Conservation (phyloP, 1,140 invertebrate genomes). For the Nebria ingens region DNA sequence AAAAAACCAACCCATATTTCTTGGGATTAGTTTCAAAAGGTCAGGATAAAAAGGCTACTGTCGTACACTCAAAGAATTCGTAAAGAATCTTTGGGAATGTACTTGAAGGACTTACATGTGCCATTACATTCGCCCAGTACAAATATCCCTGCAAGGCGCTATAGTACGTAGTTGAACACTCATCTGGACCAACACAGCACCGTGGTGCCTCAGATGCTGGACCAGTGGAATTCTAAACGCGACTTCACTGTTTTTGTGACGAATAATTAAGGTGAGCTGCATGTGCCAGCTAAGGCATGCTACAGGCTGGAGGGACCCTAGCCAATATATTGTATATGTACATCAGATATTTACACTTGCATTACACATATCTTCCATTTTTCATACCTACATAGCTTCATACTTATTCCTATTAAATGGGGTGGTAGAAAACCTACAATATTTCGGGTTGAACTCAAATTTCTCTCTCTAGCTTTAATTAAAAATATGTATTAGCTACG, state of each 20-base stretch:
- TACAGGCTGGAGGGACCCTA: conserved; percentile 20
- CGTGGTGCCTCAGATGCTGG: conserved; percentile 16
- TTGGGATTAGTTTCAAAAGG: neutral
- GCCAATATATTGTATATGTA: conserved; percentile 20
- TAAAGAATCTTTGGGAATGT: neutral
- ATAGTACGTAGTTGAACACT: neutral
- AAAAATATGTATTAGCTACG: too few species aligned
- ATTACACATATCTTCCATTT: neutral
- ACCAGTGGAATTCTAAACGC: conserved; percentile 11
- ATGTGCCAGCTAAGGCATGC: conserved; percentile 19
- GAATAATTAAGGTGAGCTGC: conserved; percentile 10
- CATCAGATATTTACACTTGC: conserved; percentile 16
- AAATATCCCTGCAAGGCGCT: neutral
- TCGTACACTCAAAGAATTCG: neutral
- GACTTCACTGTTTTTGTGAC: neutral
- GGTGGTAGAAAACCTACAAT: neutral
- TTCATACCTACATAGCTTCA: neutral
- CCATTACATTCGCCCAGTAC: neutral
- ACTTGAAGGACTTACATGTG: conserved; percentile 7
- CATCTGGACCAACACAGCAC: conserved; percentile 14
- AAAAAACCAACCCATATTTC: neutral
- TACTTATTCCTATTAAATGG: too few species aligned
- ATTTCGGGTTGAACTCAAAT: too few species aligned
- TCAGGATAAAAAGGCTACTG: neutral
- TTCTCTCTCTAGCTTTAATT: too few species aligned